phyloP scores from a whole-genome alignment of 2,113 vertebrate genomes.

The Mastomys natalensis region DNA sequence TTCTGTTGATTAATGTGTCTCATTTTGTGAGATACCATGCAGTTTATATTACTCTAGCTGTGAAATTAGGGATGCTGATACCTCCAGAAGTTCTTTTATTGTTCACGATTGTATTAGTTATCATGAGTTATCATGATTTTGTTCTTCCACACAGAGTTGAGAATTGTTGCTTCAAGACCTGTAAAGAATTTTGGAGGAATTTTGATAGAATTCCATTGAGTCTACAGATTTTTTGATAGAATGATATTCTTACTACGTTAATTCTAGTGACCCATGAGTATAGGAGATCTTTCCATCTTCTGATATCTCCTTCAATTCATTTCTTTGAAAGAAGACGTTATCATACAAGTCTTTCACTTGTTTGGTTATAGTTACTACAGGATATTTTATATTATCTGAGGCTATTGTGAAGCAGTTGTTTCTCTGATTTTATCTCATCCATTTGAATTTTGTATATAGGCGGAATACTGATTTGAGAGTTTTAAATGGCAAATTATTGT shows the following conservation, averaged over 20 bases:
- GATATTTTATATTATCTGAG: neutral
- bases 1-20: neutral
- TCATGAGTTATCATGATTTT: neutral
- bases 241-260: neutral
- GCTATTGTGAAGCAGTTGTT: neutral
- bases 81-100: neutral
- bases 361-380: neutral
- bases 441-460: neutral
- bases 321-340: neutral
- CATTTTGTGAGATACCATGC: neutral
- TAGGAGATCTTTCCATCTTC: neutral
- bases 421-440: neutral
- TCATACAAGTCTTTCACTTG: neutral
- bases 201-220: neutral
- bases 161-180: neutral
- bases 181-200: neutral
- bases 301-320: neutral
- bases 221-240: neutral
- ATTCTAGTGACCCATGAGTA: neutral
- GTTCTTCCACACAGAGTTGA: neutral
- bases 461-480: neutral
- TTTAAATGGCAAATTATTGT: no score
- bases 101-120: neutral
- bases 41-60: neutral
- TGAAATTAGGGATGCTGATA: neutral